Conservation (phyloP, 2,888 invertebrate species). For the Dolichopus griseipennis region DNA sequence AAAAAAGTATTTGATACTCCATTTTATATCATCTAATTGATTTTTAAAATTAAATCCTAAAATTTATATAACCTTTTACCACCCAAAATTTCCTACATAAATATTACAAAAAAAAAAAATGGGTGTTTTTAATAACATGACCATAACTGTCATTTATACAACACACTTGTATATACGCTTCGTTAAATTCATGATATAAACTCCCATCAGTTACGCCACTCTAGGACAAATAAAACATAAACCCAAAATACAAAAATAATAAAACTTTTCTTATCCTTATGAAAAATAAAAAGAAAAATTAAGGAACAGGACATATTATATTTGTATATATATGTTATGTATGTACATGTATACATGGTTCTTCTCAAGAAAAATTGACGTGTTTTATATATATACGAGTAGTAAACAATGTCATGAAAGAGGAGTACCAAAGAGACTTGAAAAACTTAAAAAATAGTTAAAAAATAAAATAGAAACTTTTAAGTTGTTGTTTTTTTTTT, state of each 20-base stretch:
- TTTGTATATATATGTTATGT: not conserved
- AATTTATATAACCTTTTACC: too few relatives aligned
- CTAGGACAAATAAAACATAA: not conserved
- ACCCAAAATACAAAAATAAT: not conserved
- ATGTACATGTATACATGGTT: not conserved
- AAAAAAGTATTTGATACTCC: too few relatives aligned
- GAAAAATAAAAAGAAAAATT: too few relatives aligned
- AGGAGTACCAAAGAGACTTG: not conserved
- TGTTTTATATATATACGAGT: not conserved
- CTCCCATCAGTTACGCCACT: conserved; percentile 6
- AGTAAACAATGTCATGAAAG: not conserved
- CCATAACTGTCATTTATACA: too few relatives aligned
- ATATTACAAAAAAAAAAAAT: too few relatives aligned
- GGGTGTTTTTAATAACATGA: too few relatives aligned
- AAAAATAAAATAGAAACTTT: not conserved
- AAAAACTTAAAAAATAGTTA: conserved; percentile 4
- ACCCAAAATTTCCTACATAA: too few relatives aligned
- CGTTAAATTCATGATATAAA: not conserved
- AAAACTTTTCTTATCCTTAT: too few relatives aligned
- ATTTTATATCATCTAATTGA: too few relatives aligned
- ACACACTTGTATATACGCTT: not conserved
- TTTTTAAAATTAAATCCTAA: too few relatives aligned
- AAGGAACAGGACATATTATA: not conserved
- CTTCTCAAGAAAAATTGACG: not conserved
- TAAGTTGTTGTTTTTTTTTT: not conserved